Conservation (phyloP, 2,888 invertebrate genomes). For the Heliconius cydno region DNA sequence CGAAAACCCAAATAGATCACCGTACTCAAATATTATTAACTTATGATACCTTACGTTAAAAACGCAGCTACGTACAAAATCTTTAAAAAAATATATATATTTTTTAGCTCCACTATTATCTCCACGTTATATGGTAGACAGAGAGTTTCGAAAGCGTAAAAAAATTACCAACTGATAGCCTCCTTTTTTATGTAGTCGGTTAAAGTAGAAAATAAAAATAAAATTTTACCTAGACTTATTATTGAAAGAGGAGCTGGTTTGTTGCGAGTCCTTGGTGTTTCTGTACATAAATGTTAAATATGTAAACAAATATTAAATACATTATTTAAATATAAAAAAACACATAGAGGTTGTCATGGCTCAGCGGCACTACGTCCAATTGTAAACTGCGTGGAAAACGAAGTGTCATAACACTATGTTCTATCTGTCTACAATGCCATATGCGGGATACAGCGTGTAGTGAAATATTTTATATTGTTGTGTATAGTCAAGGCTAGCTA, state of each 20-base stretch:
- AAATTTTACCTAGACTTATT: not conserved
- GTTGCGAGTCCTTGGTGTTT: not conserved
- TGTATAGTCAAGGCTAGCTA: too few relatives aligned
- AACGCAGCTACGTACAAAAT: too few relatives aligned
- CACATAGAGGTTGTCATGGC: too few relatives aligned
- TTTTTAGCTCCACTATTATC: too few relatives aligned
- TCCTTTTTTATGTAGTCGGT: not conserved
- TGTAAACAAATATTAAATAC: too few relatives aligned
- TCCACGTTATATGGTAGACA: too few relatives aligned
- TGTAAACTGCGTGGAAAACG: not conserved
- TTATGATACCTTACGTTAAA: too few relatives aligned
- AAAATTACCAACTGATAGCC: not conserved
- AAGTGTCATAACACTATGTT: not conserved
- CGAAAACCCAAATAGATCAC: not conserved
- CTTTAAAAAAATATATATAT: too few relatives aligned
- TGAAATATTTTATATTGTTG: not conserved
- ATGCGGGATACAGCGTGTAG: not conserved
- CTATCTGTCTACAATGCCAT: not conserved
- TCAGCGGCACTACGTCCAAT: too few relatives aligned
- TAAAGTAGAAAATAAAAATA: not conserved
- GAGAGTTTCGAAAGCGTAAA: too few relatives aligned
- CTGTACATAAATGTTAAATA: not conserved
- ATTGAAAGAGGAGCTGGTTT: not conserved
- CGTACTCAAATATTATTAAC: too few relatives aligned
- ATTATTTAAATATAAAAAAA: too few relatives aligned